phyloP scores from a whole-genome alignment of 2,888 invertebrate species.

The Drosophila algonquin region DNA sequence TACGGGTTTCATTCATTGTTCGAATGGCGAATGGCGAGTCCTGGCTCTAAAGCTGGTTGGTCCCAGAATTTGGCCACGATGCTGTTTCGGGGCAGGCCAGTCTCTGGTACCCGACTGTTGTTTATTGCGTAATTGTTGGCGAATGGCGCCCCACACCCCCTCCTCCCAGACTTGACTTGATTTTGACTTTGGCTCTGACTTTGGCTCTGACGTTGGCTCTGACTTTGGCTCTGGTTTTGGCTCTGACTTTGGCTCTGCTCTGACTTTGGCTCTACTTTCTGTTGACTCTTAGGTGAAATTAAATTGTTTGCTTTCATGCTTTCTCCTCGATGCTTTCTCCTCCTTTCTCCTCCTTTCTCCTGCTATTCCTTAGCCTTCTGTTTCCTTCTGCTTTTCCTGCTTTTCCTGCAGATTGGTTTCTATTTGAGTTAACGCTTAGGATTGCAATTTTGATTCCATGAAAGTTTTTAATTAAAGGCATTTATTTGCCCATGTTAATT shows the following conservation, averaged over 20 bases:
- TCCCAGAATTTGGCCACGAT: not conserved
- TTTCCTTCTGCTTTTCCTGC: not conserved
- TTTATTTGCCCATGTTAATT: constrained; percentile 34
- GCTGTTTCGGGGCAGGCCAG: not conserved
- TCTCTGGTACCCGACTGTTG: constrained; percentile 39
- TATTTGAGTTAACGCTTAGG: constrained; percentile 36
- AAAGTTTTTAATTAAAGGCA: constrained; percentile 54
- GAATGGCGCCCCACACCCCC: too few relatives aligned
- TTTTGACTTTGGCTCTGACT: constrained; percentile 40
- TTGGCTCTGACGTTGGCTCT: not conserved
- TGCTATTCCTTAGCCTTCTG: constrained; percentile 2
- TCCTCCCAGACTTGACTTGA: constrained; percentile 36
- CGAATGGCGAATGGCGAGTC: not conserved
- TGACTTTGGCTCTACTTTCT: constrained; percentile 28
- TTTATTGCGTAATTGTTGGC: constrained; percentile 68
- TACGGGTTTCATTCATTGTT: constrained; percentile 57
- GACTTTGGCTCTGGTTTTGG: constrained; percentile 13
- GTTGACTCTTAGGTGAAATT: constrained; percentile 57
- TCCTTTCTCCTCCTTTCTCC: too few relatives aligned
- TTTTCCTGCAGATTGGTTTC: constrained; percentile 11
- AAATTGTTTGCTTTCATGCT: constrained; percentile 45
- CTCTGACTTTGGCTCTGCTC: constrained; percentile 25
- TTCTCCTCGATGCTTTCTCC: not conserved
- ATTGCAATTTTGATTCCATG: constrained; percentile 35
- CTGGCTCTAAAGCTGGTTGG: not conserved